Percentiles rank a stretch among this genome's conserved stretches.
Evolutionary conservation across 2,888 invertebrate species (phyloP).

Genomic region (Conops quadrifasciatus): DNA sequence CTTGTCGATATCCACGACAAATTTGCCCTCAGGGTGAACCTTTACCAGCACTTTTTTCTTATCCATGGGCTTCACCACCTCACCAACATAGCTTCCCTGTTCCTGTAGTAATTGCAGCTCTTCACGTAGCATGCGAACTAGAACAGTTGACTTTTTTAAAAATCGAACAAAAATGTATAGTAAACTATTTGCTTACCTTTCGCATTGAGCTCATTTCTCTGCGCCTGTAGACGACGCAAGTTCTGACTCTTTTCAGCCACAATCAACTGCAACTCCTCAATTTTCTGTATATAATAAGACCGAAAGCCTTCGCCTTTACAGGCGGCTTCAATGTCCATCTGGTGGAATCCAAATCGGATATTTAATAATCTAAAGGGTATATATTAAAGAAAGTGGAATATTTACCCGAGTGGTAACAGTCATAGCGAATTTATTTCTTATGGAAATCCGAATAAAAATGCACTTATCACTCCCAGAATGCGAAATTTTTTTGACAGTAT

Average conservation of each 20-base stretch:
- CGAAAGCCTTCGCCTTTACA: slow-evolving; percentile 82
- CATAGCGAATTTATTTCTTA: slow-evolving; percentile 46
- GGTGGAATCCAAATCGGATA: background rate
- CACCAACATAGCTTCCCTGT: slow-evolving; percentile 99
- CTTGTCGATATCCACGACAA: slow-evolving; percentile 98
- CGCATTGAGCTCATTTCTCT: slow-evolving; percentile 97
- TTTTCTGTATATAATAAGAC: slow-evolving; percentile 97
- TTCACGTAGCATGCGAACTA: slow-evolving; percentile 96
- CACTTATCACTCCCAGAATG: background rate
- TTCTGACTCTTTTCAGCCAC: slow-evolving; percentile 99
- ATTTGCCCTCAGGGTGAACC: slow-evolving; percentile 99
- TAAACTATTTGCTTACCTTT: slow-evolving; percentile 79
- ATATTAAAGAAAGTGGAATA: background rate
- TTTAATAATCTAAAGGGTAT: background rate
- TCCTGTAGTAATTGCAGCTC: slow-evolving; percentile 96
- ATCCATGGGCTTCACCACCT: slow-evolving; percentile 99
- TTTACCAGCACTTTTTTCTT: slow-evolving; percentile 99
- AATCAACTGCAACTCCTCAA: slow-evolving; percentile 93
- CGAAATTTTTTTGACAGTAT: slow-evolving; percentile 17
- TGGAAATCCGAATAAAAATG: background rate
- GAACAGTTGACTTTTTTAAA: background rate
- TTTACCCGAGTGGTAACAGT: slow-evolving; percentile 59
- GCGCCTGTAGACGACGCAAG: slow-evolving; percentile 94
- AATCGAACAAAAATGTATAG: too few relatives aligned
- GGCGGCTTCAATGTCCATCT: slow-evolving; percentile 62